A percentile compares a stretch with the other conserved stretches of the same genome.
These are phyloP conservation scores for Meloidogyne hapla DNA, from an alignment of 1,140 invertebrate species.

Conservation along the genomic window DNA sequence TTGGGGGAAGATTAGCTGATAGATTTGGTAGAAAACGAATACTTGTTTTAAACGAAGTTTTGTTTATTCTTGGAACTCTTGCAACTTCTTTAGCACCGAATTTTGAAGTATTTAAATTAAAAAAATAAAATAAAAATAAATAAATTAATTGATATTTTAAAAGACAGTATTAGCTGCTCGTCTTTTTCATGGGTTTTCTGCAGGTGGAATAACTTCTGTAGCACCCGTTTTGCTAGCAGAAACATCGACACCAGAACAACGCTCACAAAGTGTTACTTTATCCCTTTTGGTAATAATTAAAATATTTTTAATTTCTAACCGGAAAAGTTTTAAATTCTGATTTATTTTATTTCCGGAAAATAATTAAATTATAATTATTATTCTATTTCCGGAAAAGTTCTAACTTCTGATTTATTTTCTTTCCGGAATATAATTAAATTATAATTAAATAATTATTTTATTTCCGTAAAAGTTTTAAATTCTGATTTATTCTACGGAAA, in stretches of 20 bases:
- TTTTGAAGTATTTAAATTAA: not conserved
- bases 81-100: conserved; percentile 14
- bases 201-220: conserved; percentile 15
- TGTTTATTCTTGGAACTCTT: conserved; percentile 13
- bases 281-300: conserved; percentile 10
- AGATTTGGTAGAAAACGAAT: conserved; percentile 13
- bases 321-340: too few relatives aligned
- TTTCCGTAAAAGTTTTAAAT: not conserved
- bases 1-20: conserved; percentile 20
- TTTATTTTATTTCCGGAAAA: too few relatives aligned
- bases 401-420: not conserved
- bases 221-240: conserved; percentile 21
- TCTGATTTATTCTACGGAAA: too few relatives aligned
- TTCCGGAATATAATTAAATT: not conserved
- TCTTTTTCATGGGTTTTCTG: conserved; percentile 5
- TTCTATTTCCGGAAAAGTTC: too few relatives aligned
- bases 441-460: not conserved
- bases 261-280: conserved; percentile 16
- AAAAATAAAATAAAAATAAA: too few relatives aligned
- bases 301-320: too few relatives aligned
- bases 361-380: not conserved
- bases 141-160: not conserved
- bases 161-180: conserved; percentile 10
- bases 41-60: conserved; percentile 14
- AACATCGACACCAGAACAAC: conserved; percentile 12